Percentiles rank a stretch among this genome's conserved stretches.
Evolutionary conservation across 2,797 vertebrate species (phyloP).

Genomic region (Avahi laniger): DNA sequence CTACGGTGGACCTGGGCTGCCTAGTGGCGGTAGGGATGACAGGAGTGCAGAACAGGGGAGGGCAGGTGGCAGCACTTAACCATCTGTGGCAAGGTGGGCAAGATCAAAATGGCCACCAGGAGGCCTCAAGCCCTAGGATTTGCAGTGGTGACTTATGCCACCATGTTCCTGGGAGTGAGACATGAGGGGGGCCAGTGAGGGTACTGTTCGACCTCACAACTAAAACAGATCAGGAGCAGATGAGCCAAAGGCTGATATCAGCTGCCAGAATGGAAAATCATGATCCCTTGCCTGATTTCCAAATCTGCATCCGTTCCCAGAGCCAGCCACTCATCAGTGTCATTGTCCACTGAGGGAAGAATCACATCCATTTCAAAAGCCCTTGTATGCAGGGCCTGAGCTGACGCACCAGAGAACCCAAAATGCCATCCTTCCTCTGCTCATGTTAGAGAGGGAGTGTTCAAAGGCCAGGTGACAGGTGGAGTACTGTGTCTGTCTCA

Average conservation of each 20-base stretch:
- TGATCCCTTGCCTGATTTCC: neutral
- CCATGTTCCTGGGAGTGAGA: neutral
- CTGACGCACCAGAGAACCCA: neutral
- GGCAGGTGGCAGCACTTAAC: neutral
- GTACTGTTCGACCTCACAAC: neutral
- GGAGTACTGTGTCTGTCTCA: neutral
- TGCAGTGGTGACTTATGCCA: no score
- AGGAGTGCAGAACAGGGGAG: neutral
- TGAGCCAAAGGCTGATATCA: neutral
- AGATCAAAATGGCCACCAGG: neutral
- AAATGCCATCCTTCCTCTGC: neutral
- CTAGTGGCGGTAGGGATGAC: neutral
- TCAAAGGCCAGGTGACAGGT: neutral
- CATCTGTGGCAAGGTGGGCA: neutral
- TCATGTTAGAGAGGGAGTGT: neutral
- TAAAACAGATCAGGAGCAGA: neutral
- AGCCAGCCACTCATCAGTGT: neutral
- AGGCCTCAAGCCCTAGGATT: neutral
- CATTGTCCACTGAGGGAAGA: neutral
- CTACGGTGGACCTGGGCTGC: neutral
- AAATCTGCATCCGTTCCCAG: neutral
- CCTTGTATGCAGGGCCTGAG: neutral
- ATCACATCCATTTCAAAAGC: neutral
- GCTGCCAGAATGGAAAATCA: neutral
- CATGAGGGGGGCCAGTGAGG: neutral